phyloP scores from a whole-genome alignment of 92 coral and sea anemone species.

The Zoanthus gigantus region DNA sequence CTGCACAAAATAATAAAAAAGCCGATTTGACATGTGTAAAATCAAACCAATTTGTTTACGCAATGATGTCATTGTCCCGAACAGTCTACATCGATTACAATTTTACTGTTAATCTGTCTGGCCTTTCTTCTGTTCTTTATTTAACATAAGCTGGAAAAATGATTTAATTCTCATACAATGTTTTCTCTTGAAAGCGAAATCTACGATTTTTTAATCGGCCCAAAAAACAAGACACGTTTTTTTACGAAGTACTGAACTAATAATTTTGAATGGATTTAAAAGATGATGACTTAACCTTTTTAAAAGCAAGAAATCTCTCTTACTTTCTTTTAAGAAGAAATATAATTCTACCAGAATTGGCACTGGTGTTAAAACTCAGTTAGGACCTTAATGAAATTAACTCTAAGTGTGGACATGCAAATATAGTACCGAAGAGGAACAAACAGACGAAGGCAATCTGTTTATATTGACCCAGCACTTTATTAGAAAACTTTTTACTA shows the following conservation, averaged over 20 bases:
- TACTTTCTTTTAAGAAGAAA: not conserved
- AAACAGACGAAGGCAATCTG: not conserved
- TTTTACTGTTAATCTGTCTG: slow-evolving; percentile 65
- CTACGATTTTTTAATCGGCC: not conserved
- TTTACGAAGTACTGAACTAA: not conserved
- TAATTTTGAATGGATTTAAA: not conserved
- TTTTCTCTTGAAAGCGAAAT: not conserved
- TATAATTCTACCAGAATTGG: not conserved
- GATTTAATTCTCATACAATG: slow-evolving; percentile 7
- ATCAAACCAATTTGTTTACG: slow-evolving; percentile 78
- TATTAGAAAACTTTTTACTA: slow-evolving; percentile 26
- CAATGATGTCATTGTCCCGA: slow-evolving; percentile 68
- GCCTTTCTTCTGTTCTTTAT: slow-evolving; percentile 17
- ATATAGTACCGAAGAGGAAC: not conserved
- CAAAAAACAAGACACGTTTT: slow-evolving; percentile 11
- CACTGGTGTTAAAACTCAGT: slow-evolving; percentile 9
- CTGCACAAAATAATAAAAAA: slow-evolving; percentile 67
- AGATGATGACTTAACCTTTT: not conserved
- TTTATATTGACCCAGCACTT: slow-evolving; percentile 1
- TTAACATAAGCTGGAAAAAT: slow-evolving; percentile 22
- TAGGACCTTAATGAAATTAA: slow-evolving; percentile 14
- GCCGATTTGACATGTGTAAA: slow-evolving; percentile 86
- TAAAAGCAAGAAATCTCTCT: not conserved
- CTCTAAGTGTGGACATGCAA: slow-evolving; percentile 1
- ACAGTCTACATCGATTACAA: slow-evolving; percentile 75